A percentile compares a stretch with the other conserved stretches of the same genome.
Evolutionary conservation across 2,113 vertebrate species (phyloP).

Genomic region (Saimiri boliviensis): DNA sequence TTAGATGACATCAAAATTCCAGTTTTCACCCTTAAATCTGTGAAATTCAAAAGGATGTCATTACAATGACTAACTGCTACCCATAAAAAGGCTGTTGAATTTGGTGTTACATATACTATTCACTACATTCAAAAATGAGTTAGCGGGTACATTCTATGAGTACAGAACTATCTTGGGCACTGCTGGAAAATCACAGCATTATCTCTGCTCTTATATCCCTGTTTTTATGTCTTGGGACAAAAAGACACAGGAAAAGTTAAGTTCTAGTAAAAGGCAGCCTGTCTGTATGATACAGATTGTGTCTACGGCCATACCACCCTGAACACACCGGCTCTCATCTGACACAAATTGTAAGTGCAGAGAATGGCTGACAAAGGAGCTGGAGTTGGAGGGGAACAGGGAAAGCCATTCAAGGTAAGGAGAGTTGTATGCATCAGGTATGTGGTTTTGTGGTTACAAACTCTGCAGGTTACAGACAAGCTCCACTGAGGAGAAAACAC

Average conservation of each 20-base stretch:
- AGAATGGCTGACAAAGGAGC: neutral
- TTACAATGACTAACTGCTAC: neutral
- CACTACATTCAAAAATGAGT: neutral
- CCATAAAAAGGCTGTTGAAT: neutral
- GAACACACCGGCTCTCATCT: neutral
- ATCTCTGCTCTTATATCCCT: neutral
- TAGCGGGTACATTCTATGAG: neutral
- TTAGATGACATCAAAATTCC: conserved; percentile 11
- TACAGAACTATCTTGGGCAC: neutral
- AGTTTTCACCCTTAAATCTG: neutral
- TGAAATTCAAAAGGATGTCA: conserved; percentile 7
- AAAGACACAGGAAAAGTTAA: neutral
- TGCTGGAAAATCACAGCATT: neutral
- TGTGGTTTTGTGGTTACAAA: neutral
- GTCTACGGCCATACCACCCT: neutral
- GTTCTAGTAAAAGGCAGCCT: neutral
- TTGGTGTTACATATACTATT: neutral
- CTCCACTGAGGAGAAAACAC: neutral
- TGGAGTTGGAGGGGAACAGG: neutral
- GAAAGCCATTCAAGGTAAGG: neutral
- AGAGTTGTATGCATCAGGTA: neutral
- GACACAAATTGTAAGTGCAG: neutral
- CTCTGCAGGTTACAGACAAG: neutral
- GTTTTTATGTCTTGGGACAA: neutral
- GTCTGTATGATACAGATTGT: neutral